phyloP scores from a whole-genome alignment of 2,113 vertebrate species.

The Poecilia latipinna region DNA sequence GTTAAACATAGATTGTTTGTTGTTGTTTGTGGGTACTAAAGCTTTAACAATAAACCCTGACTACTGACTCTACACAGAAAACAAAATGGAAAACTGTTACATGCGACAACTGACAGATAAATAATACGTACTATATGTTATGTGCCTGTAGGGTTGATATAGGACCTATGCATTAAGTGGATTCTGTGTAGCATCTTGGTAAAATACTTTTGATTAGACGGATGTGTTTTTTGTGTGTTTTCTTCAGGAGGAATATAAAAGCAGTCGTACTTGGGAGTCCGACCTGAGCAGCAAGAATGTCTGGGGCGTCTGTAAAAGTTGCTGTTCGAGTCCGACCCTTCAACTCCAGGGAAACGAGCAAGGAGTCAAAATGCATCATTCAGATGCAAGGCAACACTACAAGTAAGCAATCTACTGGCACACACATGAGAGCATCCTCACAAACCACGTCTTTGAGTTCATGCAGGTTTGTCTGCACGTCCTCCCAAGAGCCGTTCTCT shows the following conservation, averaged over 20 bases:
- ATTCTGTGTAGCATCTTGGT: background rate
- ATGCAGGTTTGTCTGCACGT: conserved; percentile 26
- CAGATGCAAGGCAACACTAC: conserved; percentile 99
- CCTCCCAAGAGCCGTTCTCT: conserved; percentile 29
- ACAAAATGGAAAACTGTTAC: no score
- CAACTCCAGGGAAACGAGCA: conserved; percentile 94
- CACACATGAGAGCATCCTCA: conserved; percentile 9
- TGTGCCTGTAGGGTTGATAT: no score
- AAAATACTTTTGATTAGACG: conserved; percentile 5
- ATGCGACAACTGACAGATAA: no score
- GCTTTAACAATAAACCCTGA: no score
- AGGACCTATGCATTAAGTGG: no score
- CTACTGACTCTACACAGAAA: no score
- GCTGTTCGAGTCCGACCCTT: conserved; percentile 96
- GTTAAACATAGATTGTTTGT: no score
- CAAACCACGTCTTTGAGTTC: conserved; percentile 5
- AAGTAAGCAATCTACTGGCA: conserved; percentile 85
- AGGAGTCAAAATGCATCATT: conserved; percentile 99
- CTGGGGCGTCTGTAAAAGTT: conserved; percentile 98
- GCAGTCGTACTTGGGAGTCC: conserved; percentile 50
- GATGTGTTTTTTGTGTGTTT: conserved; percentile 27
- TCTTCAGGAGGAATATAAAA: conserved; percentile 54
- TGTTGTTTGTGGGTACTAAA: no score
- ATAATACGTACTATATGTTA: no score
- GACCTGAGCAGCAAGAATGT: conserved; percentile 81